phyloP scores from a whole-genome alignment of 1,140 invertebrate species.

The Triops longicaudatus region DNA sequence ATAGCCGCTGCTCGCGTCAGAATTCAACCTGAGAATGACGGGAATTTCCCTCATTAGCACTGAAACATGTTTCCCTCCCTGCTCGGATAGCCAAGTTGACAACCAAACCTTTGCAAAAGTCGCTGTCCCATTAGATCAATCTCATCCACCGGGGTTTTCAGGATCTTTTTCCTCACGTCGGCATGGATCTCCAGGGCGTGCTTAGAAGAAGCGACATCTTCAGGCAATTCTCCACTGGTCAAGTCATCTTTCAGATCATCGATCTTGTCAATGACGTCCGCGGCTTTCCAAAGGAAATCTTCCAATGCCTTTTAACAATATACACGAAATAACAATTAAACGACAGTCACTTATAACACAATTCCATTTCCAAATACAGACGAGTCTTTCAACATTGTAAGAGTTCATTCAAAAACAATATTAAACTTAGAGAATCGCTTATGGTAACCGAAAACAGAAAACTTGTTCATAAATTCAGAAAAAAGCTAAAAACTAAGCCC shows the following conservation, averaged over 20 bases:
- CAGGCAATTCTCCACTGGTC: conserved; percentile 21
- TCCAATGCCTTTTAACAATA: conserved; percentile 60
- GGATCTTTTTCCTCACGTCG: conserved; percentile 88
- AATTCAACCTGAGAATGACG: conserved; percentile 37
- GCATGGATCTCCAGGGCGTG: conserved; percentile 54
- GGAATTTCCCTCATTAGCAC: neutral
- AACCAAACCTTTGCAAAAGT: conserved; percentile 50
- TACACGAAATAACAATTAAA: conserved; percentile 16
- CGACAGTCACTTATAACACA: neutral
- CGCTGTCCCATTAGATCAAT: conserved; percentile 65
- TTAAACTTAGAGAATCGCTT: no score
- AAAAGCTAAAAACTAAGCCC: no score
- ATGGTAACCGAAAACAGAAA: no score
- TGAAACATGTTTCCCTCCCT: neutral
- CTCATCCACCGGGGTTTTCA: conserved; percentile 86
- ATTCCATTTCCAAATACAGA: no score
- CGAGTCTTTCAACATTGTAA: no score
- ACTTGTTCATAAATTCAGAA: no score
- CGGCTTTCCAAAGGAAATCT: conserved; percentile 89
- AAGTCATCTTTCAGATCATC: conserved; percentile 53
- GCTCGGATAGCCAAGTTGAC: neutral
- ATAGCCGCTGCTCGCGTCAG: conserved; percentile 40
- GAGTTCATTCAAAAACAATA: no score
- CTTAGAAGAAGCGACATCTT: conserved; percentile 22
- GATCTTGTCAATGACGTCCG: conserved; percentile 79